phyloP scores from a whole-genome alignment of 2,888 invertebrate genomes.

The Eugnorisma glareosa region DNA sequence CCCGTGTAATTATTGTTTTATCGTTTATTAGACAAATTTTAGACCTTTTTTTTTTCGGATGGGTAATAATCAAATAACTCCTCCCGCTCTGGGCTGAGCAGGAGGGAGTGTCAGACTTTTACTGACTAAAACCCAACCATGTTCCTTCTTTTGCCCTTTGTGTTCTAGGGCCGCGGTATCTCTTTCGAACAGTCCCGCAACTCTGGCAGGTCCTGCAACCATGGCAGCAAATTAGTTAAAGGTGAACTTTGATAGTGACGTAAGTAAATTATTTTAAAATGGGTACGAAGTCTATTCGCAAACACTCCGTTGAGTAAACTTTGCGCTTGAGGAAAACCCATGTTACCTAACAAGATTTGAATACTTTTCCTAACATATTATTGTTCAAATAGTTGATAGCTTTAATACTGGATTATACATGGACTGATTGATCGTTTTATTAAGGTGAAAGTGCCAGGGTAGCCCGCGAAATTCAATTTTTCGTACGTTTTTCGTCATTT shows the following conservation, averaged over 20 bases:
- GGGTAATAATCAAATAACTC: no score
- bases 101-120: no score
- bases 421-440: not conserved
- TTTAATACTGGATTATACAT: not conserved
- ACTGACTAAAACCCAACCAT: no score
- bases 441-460: not conserved
- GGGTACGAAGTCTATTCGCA: constrained; percentile 9
- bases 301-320: not conserved
- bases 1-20: not conserved
- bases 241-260: constrained; percentile 6
- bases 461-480: no score
- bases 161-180: no score
- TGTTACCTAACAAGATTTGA: not conserved
- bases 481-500: no score
- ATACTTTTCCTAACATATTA: not conserved
- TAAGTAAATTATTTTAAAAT: not conserved
- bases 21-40: not conserved
- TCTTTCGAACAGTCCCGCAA: no score
- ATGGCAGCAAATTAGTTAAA: no score
- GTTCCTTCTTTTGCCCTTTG: no score
- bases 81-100: no score
- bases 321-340: constrained; percentile 10
- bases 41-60: no score
- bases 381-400: not conserved
- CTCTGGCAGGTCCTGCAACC: no score